These are phyloP conservation scores for Notiomystis cincta DNA, from an alignment of 2,113 vertebrate genomes.

Conservation along the genomic window DNA sequence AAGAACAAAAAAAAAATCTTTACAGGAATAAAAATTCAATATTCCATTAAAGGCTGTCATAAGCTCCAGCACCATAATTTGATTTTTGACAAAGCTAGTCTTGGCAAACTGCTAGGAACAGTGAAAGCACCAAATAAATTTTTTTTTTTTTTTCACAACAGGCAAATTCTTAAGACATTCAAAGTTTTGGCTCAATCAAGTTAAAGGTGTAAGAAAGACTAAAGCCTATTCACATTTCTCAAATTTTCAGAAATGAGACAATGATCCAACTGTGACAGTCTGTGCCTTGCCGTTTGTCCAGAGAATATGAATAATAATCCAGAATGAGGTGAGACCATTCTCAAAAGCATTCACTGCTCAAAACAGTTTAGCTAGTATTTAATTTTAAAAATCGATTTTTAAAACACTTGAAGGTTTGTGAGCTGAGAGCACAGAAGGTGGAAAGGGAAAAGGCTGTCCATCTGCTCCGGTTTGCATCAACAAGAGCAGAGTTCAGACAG, in stretches of 20 bases:
- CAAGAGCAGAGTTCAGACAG: not conserved
- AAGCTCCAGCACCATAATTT: not conserved
- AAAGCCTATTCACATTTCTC: not conserved
- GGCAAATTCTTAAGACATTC: not conserved
- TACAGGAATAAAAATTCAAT: not conserved
- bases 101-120: not conserved
- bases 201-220: not conserved
- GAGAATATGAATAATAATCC: not conserved
- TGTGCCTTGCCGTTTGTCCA: not conserved
- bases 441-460: not conserved
- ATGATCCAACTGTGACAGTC: fast-evolving
- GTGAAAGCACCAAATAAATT: not conserved
- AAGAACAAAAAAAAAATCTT: not conserved
- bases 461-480: not conserved
- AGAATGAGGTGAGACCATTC: not conserved
- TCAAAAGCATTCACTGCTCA: not conserved
- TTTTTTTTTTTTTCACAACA: not conserved
- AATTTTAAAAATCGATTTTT: not conserved
- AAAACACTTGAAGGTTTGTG: not conserved
- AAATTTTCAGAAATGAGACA: not conserved
- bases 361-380: not conserved
- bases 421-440: not conserved
- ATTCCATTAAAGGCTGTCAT: not conserved
- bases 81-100: not conserved
- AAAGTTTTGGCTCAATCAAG: not conserved